A percentile compares a stretch with the other conserved stretches of the same genome.
These are phyloP conservation scores for Dendrolimus punctatus DNA, from an alignment of 1,140 invertebrate genomes.

Conservation along the genomic window DNA sequence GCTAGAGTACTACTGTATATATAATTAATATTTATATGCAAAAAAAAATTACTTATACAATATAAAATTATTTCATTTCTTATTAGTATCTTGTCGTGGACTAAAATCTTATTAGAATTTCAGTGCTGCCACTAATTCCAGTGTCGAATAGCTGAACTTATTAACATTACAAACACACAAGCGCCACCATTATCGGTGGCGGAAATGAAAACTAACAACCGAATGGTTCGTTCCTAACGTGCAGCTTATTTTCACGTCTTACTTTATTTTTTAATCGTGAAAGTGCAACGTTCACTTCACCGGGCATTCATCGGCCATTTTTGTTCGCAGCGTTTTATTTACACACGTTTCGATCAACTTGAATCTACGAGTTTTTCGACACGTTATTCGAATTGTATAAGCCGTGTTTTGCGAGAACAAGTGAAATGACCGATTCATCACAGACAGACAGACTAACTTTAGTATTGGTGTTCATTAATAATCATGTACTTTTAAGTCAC, in stretches of 20 bases:
- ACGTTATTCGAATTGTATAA: background rate
- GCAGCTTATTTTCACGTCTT: constrained; percentile 41
- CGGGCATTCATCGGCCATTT: constrained; percentile 64
- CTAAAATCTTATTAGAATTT: constrained; percentile 15
- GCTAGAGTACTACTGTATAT: no score
- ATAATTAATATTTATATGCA: no score
- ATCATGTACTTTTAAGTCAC: no score
- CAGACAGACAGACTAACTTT: no score
- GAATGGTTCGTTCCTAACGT: constrained; percentile 61
- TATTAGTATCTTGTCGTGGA: no score
- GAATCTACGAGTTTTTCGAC: constrained; percentile 25
- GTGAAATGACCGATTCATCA: no score
- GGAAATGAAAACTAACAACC: constrained; percentile 46
- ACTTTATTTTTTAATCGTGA: constrained; percentile 65
- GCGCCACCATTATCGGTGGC: constrained; percentile 27
- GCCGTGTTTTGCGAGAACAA: no score
- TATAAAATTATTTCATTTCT: no score
- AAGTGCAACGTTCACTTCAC: constrained; percentile 69
- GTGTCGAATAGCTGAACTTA: constrained; percentile 63
- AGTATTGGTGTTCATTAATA: no score
- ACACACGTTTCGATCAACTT: constrained; percentile 62
- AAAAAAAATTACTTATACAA: no score
- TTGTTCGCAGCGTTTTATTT: constrained; percentile 63
- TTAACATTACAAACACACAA: constrained; percentile 18
- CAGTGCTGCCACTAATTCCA: constrained; percentile 38